Evolutionary conservation across 2,888 invertebrate species (phyloP).

Genomic region (Trichogramma dendrolimi): DNA sequence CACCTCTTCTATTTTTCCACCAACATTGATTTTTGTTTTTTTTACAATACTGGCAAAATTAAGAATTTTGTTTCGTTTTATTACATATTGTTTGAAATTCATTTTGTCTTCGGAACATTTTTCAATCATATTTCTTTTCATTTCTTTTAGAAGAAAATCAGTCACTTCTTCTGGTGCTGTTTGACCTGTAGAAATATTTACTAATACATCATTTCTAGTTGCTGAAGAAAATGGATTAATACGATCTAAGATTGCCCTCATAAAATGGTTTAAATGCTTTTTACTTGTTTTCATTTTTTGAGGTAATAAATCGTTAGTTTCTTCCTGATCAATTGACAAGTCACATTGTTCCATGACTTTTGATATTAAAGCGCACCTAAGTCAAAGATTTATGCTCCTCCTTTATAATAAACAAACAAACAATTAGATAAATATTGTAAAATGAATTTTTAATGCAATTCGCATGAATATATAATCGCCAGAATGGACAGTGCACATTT

Average conservation of each 20-base stretch:
- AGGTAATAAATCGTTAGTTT: conserved; percentile 5
- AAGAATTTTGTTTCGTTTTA: conserved; percentile 28
- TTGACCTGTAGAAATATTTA: conserved; percentile 34
- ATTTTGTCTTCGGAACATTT: conserved; percentile 28
- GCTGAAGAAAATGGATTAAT: conserved; percentile 32
- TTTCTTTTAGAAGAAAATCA: conserved; percentile 26
- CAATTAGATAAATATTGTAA: too few relatives aligned
- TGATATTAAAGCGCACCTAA: conserved; percentile 2
- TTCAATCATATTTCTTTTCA: conserved; percentile 24
- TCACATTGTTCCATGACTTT: conserved; percentile 4
- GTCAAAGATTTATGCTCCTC: conserved; percentile 6
- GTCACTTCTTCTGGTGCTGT: conserved; percentile 30
- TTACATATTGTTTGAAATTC: conserved; percentile 25
- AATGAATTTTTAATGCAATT: too few relatives aligned
- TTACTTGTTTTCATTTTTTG: background rate
- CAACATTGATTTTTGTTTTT: conserved; percentile 22
- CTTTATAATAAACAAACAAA: too few relatives aligned
- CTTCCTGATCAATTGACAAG: background rate
- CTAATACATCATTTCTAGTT: conserved; percentile 25
- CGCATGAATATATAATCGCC: too few relatives aligned
- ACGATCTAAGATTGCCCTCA: conserved; percentile 8
- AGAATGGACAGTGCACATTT: too few relatives aligned
- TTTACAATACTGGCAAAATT: conserved; percentile 28
- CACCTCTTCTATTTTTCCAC: conserved; percentile 25
- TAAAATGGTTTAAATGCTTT: background rate